phyloP scores from a whole-genome alignment of 2,888 invertebrate genomes.

The Erebia aethiops region DNA sequence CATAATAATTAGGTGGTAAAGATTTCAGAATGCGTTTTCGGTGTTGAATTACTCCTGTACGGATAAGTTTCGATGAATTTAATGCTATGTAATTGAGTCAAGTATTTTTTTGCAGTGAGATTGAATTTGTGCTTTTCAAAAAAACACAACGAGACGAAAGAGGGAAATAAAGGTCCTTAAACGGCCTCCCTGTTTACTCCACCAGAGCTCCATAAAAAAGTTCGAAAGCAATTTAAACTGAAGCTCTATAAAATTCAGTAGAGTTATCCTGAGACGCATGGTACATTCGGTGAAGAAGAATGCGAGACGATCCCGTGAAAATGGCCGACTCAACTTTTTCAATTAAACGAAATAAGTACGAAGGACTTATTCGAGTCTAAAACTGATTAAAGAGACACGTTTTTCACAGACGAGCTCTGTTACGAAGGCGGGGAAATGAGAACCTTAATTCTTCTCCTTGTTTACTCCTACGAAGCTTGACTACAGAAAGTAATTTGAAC shows the following conservation, averaged over 20 bases:
- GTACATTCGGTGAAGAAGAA: slow-evolving; percentile 45
- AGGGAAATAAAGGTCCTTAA: slow-evolving; percentile 30
- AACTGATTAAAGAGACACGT: slow-evolving; percentile 33
- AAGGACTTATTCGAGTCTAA: slow-evolving; percentile 45
- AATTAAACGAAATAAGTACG: slow-evolving; percentile 45
- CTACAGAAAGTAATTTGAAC: not conserved
- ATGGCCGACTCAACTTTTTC: slow-evolving; percentile 72
- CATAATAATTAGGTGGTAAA: not conserved
- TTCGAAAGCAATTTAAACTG: slow-evolving; percentile 42
- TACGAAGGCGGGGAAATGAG: not conserved
- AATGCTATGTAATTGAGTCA: too few relatives aligned
- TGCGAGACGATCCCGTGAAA: slow-evolving; percentile 63
- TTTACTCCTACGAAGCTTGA: not conserved
- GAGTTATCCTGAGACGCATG: slow-evolving; percentile 43
- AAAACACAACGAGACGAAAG: slow-evolving; percentile 26
- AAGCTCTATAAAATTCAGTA: slow-evolving; percentile 41
- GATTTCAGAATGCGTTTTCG: not conserved
- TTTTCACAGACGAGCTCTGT: not conserved
- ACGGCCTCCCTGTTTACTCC: slow-evolving; percentile 36
- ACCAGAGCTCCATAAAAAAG: slow-evolving; percentile 39
- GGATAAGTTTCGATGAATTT: too few relatives aligned
- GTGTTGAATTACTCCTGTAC: too few relatives aligned
- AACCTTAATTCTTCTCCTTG: not conserved
- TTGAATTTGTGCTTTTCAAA: too few relatives aligned
- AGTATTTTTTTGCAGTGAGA: too few relatives aligned